These are phyloP conservation scores for Nomada ruficornis DNA, from an alignment of 2,888 invertebrate species.

Conservation along the genomic window DNA sequence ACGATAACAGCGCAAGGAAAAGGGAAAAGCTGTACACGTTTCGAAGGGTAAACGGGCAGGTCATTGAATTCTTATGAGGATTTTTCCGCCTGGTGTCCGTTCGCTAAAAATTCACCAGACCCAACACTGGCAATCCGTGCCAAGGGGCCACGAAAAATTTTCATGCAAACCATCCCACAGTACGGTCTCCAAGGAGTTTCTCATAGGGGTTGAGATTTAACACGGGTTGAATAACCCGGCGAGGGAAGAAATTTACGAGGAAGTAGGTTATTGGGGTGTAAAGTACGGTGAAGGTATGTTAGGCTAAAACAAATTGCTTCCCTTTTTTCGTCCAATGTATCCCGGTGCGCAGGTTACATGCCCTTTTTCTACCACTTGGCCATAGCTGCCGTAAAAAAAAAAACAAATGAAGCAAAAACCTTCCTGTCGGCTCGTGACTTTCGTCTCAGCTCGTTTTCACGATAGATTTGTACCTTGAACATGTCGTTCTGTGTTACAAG, in stretches of 20 bases:
- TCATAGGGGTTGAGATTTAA: conserved; percentile 21
- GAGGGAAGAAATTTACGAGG: conserved; percentile 60
- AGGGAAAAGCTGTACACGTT: background rate
- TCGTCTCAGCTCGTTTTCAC: background rate
- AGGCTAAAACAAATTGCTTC: conserved; percentile 58
- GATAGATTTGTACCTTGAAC: background rate
- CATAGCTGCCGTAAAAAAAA: conserved; percentile 5
- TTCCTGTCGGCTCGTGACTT: background rate
- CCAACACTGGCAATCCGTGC: background rate
- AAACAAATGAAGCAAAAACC: conserved; percentile 13
- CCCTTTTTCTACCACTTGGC: conserved; percentile 6
- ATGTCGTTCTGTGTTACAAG: background rate
- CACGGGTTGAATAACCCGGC: background rate
- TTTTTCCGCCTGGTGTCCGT: background rate
- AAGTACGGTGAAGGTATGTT: conserved; percentile 56
- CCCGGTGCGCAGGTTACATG: conserved; percentile 20
- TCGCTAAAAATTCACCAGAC: conserved; percentile 1
- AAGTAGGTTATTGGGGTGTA: conserved; percentile 60
- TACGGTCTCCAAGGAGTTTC: background rate
- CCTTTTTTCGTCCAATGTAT: conserved; percentile 33
- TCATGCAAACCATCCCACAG: conserved; percentile 16
- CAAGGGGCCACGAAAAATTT: conserved; percentile 28
- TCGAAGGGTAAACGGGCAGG: background rate
- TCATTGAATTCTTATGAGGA: conserved; percentile 7
- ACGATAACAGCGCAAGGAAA: background rate